These are phyloP conservation scores for Lutjanus campechanus DNA, from an alignment of 2,797 vertebrate genomes.

Conservation along the genomic window DNA sequence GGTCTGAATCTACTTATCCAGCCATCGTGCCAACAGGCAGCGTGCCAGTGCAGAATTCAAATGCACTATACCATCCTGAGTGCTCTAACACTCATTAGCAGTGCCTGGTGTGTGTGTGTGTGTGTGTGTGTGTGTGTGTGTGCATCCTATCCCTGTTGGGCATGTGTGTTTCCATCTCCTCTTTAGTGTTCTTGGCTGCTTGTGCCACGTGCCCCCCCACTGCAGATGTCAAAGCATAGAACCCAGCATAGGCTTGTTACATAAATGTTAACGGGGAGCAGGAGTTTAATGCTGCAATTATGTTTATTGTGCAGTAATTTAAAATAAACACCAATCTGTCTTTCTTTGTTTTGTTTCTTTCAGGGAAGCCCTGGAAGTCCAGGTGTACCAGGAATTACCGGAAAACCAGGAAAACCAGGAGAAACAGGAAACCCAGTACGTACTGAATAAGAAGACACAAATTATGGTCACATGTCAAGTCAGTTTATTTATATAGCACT, in stretches of 20 bases:
- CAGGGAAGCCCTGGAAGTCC: conserved; percentile 95
- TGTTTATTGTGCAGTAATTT: conserved; percentile 52
- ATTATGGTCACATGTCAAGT: background rate
- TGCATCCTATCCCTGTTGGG: conserved; percentile 22
- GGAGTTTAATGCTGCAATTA: conserved; percentile 56
- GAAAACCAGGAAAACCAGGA: conserved; percentile 94
- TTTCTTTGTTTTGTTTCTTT: conserved; percentile 41
- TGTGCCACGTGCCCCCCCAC: conserved; percentile 13
- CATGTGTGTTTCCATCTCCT: conserved; percentile 64
- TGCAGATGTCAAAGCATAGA: conserved; percentile 66
- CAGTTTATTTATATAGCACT: too few species aligned
- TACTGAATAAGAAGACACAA: conserved; percentile 27
- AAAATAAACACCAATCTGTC: conserved; percentile 43
- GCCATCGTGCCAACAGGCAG: conserved; percentile 63
- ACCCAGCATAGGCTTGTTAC: conserved; percentile 50
- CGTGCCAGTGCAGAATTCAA: conserved; percentile 58
- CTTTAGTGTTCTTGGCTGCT: conserved; percentile 66
- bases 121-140: conserved; percentile 21
- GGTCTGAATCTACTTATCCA: conserved; percentile 74
- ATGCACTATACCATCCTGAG: conserved; percentile 61
- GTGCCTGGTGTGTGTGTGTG: conserved; percentile 21
- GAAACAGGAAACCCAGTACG: conserved; percentile 92
- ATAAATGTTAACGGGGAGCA: conserved; percentile 60
- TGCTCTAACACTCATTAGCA: conserved; percentile 59
- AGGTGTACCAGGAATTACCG: conserved; percentile 93